Conservation (phyloP, 1,140 invertebrate genomes). For the Elymnias hypermnestra region DNA sequence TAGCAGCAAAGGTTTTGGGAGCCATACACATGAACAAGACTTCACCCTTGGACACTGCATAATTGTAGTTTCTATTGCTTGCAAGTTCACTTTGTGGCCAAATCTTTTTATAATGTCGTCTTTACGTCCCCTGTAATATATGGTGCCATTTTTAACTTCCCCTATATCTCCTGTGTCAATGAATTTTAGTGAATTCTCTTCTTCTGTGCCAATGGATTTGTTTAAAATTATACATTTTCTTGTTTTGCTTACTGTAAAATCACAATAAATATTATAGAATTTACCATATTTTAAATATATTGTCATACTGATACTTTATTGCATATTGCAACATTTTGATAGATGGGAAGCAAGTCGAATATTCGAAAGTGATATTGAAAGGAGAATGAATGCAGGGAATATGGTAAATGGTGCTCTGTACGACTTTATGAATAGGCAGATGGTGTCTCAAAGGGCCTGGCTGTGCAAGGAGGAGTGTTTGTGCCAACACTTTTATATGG, state of each 20-base stretch:
- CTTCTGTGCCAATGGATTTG: constrained; percentile 57
- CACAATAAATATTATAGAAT: neutral
- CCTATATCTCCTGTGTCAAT: constrained; percentile 83
- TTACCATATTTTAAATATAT: no score
- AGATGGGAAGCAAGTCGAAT: no score
- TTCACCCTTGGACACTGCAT: constrained; percentile 65
- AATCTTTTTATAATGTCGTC: constrained; percentile 85
- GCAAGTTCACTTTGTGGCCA: constrained; percentile 81
- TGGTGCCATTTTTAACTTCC: constrained; percentile 65
- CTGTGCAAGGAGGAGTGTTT: no score
- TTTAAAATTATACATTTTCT: constrained; percentile 80
- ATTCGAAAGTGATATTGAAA: no score
- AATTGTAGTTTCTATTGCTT: constrained; percentile 77
- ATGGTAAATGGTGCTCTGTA: no score
- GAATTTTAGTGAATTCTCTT: constrained; percentile 67
- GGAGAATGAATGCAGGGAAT: no score
- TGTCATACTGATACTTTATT: no score
- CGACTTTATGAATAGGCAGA: no score
- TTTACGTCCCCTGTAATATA: constrained; percentile 81
- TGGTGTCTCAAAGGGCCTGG: no score
- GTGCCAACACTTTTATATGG: no score
- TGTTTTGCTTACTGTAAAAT: constrained; percentile 75
- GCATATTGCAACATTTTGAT: no score
- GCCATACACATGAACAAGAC: constrained; percentile 74
- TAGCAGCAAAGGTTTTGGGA: constrained; percentile 66